These are phyloP conservation scores for Caracal caracal DNA, from an alignment of 2,113 vertebrate species.

Conservation along the genomic window DNA sequence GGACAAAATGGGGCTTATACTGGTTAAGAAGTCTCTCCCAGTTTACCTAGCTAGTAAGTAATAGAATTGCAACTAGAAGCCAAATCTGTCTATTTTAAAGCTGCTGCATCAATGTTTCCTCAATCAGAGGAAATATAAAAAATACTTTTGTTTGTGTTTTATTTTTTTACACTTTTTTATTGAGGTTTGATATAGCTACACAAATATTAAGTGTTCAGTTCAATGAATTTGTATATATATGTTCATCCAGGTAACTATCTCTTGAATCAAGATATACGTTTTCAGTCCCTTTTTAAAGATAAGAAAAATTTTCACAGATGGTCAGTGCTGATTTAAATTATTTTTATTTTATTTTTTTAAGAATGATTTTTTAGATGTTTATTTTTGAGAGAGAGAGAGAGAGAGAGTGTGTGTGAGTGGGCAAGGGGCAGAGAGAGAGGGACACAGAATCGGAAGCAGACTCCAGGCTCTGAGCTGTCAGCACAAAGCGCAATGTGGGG, in stretches of 20 bases:
- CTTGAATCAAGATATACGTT: neutral
- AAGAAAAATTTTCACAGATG: neutral
- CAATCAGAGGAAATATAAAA: neutral
- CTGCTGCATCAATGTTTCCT: neutral
- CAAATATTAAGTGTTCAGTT: neutral
- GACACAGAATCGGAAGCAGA: no score
- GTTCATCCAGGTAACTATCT: neutral
- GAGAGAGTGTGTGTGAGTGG: no score
- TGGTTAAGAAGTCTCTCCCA: neutral
- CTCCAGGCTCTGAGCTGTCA: no score
- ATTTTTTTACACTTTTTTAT: neutral
- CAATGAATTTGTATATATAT: neutral
- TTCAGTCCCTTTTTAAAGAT: neutral
- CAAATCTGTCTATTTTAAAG: neutral
- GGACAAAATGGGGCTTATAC: neutral
- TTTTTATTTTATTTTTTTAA: slow-evolving; percentile 12
- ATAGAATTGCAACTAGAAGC: neutral
- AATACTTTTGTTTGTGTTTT: neutral
- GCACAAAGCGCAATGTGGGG: no score
- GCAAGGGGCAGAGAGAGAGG: no score
- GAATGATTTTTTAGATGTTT: no score
- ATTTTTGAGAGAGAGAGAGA: no score
- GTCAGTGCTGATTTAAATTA: neutral
- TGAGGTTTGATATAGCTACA: neutral
- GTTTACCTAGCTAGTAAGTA: neutral